Evolutionary conservation across 2,797 vertebrate species (phyloP).

Genomic region (Urocyon cinereoargenteus): DNA sequence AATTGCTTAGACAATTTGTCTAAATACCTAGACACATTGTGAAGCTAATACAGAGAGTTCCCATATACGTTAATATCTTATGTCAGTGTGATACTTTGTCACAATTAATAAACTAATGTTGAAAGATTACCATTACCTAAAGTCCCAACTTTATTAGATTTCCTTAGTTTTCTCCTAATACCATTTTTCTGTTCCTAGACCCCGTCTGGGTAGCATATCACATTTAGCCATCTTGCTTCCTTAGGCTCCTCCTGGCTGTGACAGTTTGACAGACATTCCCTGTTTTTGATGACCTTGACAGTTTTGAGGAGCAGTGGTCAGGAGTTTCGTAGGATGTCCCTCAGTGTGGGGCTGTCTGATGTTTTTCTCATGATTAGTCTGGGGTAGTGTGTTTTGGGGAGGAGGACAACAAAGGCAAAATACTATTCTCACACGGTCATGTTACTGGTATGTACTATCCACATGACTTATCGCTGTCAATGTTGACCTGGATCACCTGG

Average conservation of each 20-base stretch:
- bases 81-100: background rate
- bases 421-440: background rate
- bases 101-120: background rate
- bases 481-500: background rate
- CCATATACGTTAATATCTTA: background rate
- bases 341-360: background rate
- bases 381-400: background rate
- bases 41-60: background rate
- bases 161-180: background rate
- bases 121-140: background rate
- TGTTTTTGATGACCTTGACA: background rate
- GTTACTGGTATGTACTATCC: background rate
- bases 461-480: background rate
- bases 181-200: background rate
- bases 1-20: background rate
- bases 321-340: background rate
- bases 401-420: background rate
- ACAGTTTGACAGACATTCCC: background rate
- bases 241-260: background rate
- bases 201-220: background rate
- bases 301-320: background rate
- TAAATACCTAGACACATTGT: constrained; percentile 19
- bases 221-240: background rate
- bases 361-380: background rate
- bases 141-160: background rate